Base-by-base conservation (phyloP, 2,113 vertebrate genomes). In the Cygnus buccinator region DNA sequence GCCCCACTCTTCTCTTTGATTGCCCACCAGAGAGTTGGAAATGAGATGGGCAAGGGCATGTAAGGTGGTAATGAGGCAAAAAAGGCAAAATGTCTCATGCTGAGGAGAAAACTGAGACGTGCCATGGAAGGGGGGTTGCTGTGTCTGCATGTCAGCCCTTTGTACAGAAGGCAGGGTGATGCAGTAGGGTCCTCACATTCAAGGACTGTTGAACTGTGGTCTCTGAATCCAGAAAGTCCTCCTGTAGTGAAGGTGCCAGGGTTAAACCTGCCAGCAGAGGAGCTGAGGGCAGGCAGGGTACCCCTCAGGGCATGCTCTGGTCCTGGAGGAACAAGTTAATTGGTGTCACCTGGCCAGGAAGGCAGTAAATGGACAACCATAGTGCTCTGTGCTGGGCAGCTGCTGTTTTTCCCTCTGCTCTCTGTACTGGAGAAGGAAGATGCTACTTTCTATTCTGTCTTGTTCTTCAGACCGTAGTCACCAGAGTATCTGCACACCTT, bases 141-240 rank as follows among this genome's bases (percentile, higher is more conserved):
- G 35, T 5, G 39, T 20, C 43, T 17, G 43, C 26, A 3, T 4
- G 37, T 21, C 44, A 5, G 9, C 44, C 29, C 31, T 28, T 12
- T 18, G 62, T 23, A 18, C 25, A 4, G 54, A 18, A n/a, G 76
- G 6, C 2, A 2, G 39, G 55, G 25, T 20, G 39, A 31, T 22
- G 18, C 6, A 7, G 6, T 11, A 41, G 37, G 39, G 8, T 11
- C 31, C 44, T 11, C 5, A 0, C 3, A 0, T 39, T 29, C 11
- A 4, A 12, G 52, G 33, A 9, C 39, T 17, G 66, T 44, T 61
- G 59, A 39, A 66, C 52, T 54, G 29, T 16, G 44, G 6, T 28
- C 39, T 57, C 37, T 19, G 57, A 20, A 13, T 9, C 16, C 9
- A 18, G 41, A 33, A 29, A 28, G 46, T 8, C n/a, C 33, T 13